These are phyloP conservation scores for Mastacembelus armatus DNA, from an alignment of 2,797 vertebrate genomes.

Conservation along the genomic window DNA sequence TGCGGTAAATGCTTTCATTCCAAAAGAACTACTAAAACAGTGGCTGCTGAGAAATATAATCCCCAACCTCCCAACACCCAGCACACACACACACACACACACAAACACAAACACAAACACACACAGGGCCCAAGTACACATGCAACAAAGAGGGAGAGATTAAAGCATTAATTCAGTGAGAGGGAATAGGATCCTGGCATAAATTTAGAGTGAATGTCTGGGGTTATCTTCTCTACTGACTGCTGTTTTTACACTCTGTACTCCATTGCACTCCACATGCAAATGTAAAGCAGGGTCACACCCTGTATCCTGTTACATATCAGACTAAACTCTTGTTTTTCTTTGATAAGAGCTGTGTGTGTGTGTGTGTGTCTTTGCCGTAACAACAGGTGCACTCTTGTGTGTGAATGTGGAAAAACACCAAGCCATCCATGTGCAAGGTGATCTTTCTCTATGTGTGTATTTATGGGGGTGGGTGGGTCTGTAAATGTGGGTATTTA, in stretches of 20 bases:
- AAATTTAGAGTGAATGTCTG: constrained; percentile 79
- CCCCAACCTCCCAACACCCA: constrained; percentile 54
- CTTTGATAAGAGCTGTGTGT: constrained; percentile 67
- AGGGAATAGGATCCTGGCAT: constrained; percentile 79
- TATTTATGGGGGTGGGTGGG: constrained; percentile 33
- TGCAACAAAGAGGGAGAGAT: constrained; percentile 80
- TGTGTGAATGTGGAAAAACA: constrained; percentile 55
- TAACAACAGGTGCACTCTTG: constrained; percentile 65
- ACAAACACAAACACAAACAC: constrained; percentile 46
- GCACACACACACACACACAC: constrained; percentile 10
- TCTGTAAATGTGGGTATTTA: constrained; percentile 46
- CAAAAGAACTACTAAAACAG: constrained; percentile 75
- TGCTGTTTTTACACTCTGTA: constrained; percentile 70
- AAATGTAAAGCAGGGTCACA: constrained; percentile 78
- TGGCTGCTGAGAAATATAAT: constrained; percentile 74
- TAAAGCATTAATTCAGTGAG: constrained; percentile 82
- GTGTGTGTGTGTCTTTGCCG: constrained; percentile 20
- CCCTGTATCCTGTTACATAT: constrained; percentile 73
- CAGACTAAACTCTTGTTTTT: constrained; percentile 74
- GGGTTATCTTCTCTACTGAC: constrained; percentile 79
- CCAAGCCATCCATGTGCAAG: constrained; percentile 36
- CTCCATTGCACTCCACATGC: constrained; percentile 73
- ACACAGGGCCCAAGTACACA: constrained; percentile 67
- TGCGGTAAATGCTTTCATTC: constrained; percentile 65
- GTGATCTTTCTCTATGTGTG: constrained; percentile 13